Base-by-base conservation (phyloP, 2,797 vertebrate species). In the Argyrosomus regius region DNA sequence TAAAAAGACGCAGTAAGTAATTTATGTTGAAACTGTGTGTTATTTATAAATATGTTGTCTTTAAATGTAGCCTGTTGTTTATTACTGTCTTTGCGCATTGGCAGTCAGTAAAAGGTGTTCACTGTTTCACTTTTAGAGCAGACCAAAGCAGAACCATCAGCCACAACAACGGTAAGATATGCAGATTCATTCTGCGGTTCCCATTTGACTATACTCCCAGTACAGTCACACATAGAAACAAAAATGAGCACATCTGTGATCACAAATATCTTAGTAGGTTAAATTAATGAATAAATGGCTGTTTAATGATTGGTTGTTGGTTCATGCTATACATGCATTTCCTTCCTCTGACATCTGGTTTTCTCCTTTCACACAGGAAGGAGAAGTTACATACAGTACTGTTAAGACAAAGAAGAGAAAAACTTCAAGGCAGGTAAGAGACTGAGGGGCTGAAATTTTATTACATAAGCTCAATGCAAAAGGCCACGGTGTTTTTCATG, bases 1-100 rank as follows among this genome's bases (percentile, higher is more conserved):
- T 85, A 0, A 91, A 59, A 62, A 81, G 24, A 70, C 46, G 10
- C 12, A 82, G 90, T 91, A 73, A 81, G 90, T 84, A 49, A 24
- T 56, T 52, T 8, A n/a, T 31, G 5, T 7, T 6, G 5, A 35
- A 41, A 13, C 22, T 28, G 1, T 39, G 53, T 24, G 0, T 35
- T n/a, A 17, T 31, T 35, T 3, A 6, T 53, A 0, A 18, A 16
- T 64, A 20, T 16, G 52, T 50, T 31, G 6, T 56, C 56, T 41
- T n/a, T n/a, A 58, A 31, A 10, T 16, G 3, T 7, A 46, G 22
- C 49, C 31, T 35, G 35, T 17, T 24, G 46, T 63, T 11, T 17
- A 53, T 53, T 56, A 4, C 14, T 56, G 17, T 43, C 24, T 62
- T 2, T 31, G 14, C 9, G 3, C 16, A 52, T 1, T 1, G 11